phyloP scores from a whole-genome alignment of 2,888 invertebrate genomes.

The Danaus chrysippus region DNA sequence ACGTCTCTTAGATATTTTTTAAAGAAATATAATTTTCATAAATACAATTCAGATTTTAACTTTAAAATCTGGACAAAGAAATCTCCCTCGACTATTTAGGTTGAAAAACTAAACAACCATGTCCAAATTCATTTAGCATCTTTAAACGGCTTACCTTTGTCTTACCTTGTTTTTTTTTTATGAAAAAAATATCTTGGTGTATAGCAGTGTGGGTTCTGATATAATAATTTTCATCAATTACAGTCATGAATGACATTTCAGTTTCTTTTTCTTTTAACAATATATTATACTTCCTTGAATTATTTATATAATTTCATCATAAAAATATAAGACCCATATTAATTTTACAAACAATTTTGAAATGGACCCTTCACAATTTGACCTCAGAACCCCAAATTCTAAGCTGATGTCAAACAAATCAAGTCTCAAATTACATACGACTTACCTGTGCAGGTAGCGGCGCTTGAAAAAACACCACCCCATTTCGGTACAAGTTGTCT shows the following conservation, averaged over 20 bases:
- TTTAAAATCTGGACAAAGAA: too few relatives aligned
- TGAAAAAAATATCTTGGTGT: background rate
- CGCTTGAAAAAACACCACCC: conserved; percentile 17
- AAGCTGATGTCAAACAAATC: conserved; percentile 19
- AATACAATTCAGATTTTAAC: too few relatives aligned
- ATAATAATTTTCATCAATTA: too few relatives aligned
- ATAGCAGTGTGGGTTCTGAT: background rate
- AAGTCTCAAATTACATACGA: conserved; percentile 21
- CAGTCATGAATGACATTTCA: too few relatives aligned
- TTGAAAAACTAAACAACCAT: conserved; percentile 12
- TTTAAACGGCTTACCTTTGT: conserved; percentile 14
- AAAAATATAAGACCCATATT: too few relatives aligned
- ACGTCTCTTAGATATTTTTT: too few relatives aligned
- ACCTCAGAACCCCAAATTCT: background rate
- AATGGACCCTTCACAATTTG: background rate
- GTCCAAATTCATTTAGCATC: conserved; percentile 14
- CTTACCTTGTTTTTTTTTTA: conserved; percentile 1
- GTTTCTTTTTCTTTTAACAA: too few relatives aligned
- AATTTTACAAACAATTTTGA: too few relatives aligned
- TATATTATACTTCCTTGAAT: too few relatives aligned
- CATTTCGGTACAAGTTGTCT: conserved; percentile 11
- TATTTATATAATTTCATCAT: too few relatives aligned
- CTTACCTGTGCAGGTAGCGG: conserved; percentile 28
- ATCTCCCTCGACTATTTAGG: too few relatives aligned
- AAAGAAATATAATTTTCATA: too few relatives aligned